Conservation (phyloP, 2,888 invertebrate species). For the Drosophila pseudotalamancana region DNA sequence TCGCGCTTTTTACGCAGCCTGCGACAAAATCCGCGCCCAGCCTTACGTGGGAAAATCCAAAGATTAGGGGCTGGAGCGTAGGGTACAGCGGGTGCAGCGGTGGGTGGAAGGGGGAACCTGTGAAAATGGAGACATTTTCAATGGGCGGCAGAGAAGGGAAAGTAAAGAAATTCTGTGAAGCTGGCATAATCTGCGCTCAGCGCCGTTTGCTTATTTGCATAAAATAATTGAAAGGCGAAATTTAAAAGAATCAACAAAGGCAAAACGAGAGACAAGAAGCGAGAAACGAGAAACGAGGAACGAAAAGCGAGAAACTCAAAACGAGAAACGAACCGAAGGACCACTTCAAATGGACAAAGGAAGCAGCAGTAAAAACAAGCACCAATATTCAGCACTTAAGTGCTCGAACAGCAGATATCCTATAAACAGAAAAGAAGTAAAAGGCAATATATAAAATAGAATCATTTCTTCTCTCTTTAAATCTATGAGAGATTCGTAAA, state of each 20-base stretch:
- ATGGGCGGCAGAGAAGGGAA: conserved; percentile 7
- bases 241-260: conserved; percentile 75
- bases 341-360: conserved; percentile 46
- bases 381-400: background rate
- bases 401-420: background rate
- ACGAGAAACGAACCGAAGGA: conserved; percentile 26
- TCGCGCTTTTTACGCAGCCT: conserved; percentile 53
- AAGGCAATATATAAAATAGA: too few species aligned
- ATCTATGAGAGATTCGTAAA: too few species aligned
- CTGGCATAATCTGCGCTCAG: conserved; percentile 75
- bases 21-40: conserved; percentile 30
- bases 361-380: conserved; percentile 7
- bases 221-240: conserved; percentile 79
- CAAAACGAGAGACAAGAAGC: conserved; percentile 41
- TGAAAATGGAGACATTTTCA: conserved; percentile 21
- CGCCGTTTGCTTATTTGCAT: conserved; percentile 74
- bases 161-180: conserved; percentile 65
- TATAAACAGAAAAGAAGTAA: background rate
- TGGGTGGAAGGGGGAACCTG: background rate
- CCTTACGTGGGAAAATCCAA: conserved; percentile 18
- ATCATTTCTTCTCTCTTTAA: too few species aligned
- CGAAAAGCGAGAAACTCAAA: conserved; percentile 15
- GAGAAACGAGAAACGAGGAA: conserved; percentile 17
- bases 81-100: too few species aligned
- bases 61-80: conserved; percentile 1